Base-by-base conservation (phyloP, 1,140 invertebrate species). In the Drosophila truncata region DNA sequence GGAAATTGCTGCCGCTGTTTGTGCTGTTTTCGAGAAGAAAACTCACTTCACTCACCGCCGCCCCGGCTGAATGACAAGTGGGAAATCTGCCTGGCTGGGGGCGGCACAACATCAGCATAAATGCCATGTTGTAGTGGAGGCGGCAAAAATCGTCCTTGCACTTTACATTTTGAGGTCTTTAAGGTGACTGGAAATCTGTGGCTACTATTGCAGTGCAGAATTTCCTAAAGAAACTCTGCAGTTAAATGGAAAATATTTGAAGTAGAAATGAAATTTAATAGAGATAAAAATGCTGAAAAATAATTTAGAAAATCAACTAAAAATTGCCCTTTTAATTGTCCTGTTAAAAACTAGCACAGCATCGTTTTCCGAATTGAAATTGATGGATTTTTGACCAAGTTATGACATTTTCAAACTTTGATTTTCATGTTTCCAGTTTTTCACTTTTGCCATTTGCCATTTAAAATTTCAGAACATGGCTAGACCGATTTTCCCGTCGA, bases 1-100 rank as follows among this genome's bases (percentile, higher is more conserved):
- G 75, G 76, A 78, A 78, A 78, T 78, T 78, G 75, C 76, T 78
- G 74, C 52, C 65, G 59, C 52, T 70, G 74, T 63, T 58, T 70
- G 72, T 76, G 71, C 54, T 57, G 44, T 57, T 73, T 63, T 65
- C 14, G 29, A 55, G 46, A 27, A 73, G 23, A 23, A 39, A 41
- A 23, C 62, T 65, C 52, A 59, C 62, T 65, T 50, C 44, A 61
- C 25, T 58, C 35, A 59, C 33, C 49, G 49, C 25, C 61, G 50
- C 25, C 62, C 62, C 7, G 41, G n/a, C 52, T 47, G 67, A 71
- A 73, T 73, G 54, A 73, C 58, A 73, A 73, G 31, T 31, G 58
- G 31, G 2, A 31, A 23, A 18, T 20, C 52, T 55, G n/a, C 0
- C 23, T 14, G 44, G 23, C 42, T 47, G 29, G 44, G 59, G 57